Conservation (phyloP, 2,113 vertebrate genomes). For the Rhinolophus ferrumequinum region DNA sequence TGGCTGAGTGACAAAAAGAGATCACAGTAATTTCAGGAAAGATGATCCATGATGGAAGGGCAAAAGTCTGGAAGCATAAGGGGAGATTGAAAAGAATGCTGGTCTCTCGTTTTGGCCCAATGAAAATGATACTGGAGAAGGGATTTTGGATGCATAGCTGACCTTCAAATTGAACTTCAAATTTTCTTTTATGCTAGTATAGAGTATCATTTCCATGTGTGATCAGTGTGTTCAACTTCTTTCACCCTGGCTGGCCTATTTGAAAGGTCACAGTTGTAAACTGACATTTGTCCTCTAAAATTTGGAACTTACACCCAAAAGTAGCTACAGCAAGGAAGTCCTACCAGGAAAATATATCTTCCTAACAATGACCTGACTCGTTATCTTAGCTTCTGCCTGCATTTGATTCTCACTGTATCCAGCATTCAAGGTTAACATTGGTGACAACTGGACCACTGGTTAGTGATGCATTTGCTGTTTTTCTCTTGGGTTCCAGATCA, state of each 20-base stretch:
- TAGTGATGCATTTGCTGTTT: background rate
- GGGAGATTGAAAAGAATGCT: background rate
- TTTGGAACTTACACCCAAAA: background rate
- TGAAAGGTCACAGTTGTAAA: background rate
- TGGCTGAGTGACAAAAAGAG: background rate
- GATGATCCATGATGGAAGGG: background rate
- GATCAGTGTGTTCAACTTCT: background rate
- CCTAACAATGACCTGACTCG: background rate
- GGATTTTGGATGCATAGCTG: background rate
- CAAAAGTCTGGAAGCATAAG: background rate
- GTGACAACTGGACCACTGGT: background rate
- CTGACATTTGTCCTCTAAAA: background rate
- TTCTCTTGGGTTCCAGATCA: background rate
- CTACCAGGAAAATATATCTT: constrained; percentile 2
- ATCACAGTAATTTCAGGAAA: constrained; percentile 1
- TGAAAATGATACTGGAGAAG: background rate
- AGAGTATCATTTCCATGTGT: background rate
- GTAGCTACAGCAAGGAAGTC: background rate
- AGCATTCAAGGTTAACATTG: background rate
- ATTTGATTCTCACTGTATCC: background rate
- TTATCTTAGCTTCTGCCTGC: background rate
- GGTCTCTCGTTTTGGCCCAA: background rate
- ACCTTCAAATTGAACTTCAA: background rate
- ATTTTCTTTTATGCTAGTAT: background rate
- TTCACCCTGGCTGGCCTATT: background rate